Evolutionary conservation across 23 tunicate species (phyloP).

Genomic region (Trididemnum clinides): DNA sequence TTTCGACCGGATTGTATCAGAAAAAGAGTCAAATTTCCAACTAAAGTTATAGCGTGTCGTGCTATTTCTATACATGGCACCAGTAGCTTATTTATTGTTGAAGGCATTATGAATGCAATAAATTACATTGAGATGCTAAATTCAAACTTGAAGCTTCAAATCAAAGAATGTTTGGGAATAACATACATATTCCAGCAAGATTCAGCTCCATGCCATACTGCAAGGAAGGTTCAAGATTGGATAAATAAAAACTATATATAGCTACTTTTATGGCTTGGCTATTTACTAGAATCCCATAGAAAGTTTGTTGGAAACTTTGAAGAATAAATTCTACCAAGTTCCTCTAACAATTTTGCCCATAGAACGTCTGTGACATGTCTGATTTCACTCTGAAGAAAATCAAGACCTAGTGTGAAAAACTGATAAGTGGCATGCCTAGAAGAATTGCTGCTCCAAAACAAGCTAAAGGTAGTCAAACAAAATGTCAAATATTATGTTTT

Average conservation of each 20-base stretch:
- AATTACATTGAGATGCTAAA: slow-evolving; percentile 17
- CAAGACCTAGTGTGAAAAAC: no score
- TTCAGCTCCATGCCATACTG: slow-evolving; percentile 9
- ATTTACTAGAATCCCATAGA: background rate
- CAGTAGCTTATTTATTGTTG: no score
- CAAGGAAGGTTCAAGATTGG: no score
- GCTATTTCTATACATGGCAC: background rate
- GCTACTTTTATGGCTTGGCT: background rate
- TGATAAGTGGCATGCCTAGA: no score
- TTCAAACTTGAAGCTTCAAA: background rate
- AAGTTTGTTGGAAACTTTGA: no score
- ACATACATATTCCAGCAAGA: background rate
- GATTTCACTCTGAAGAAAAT: background rate
- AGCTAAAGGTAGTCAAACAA: no score
- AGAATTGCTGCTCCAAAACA: no score
- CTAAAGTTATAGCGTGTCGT: background rate
- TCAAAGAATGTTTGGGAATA: background rate
- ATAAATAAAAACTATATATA: no score
- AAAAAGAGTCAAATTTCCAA: background rate
- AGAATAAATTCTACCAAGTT: background rate
- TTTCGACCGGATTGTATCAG: background rate
- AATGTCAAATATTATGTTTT: no score
- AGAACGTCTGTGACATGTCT: background rate
- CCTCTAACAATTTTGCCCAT: background rate
- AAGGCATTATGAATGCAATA: slow-evolving; percentile 13